These are phyloP conservation scores for Caenorhabditis zanzibari DNA, from an alignment of 2,888 invertebrate species.

Conservation along the genomic window DNA sequence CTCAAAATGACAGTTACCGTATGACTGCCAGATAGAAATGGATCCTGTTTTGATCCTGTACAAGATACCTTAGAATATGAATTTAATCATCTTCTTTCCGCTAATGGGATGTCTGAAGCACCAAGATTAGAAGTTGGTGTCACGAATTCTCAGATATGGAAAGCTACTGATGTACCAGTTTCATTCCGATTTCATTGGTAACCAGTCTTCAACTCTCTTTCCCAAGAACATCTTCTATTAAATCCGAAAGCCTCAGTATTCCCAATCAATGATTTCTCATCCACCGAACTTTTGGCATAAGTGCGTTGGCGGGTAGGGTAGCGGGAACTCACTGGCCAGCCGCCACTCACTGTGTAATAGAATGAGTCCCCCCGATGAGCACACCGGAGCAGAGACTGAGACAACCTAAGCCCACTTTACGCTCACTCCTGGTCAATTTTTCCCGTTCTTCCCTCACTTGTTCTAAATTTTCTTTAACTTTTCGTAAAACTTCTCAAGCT, in stretches of 20 bases:
- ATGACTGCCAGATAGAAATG: background rate
- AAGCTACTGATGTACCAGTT: too few species aligned
- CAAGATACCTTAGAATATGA: too few species aligned
- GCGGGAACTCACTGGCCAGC: constrained; percentile 34
- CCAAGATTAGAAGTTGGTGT: too few species aligned
- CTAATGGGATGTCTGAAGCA: too few species aligned
- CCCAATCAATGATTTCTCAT: constrained; percentile 13
- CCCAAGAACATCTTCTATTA: background rate
- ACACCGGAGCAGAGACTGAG: constrained; percentile 22
- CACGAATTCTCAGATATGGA: too few species aligned
- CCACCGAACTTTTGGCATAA: constrained; percentile 46
- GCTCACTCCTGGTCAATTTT: constrained; percentile 44
- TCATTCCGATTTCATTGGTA: too few species aligned
- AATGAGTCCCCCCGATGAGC: constrained; percentile 49
- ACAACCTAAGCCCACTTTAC: constrained; percentile 50
- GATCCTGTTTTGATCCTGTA: too few species aligned
- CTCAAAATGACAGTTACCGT: constrained; percentile 6
- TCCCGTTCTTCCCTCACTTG: constrained; percentile 32
- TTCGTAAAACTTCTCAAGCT: background rate
- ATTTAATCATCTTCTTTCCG: too few species aligned
- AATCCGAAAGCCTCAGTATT: background rate
- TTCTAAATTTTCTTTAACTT: background rate
- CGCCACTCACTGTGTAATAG: constrained; percentile 52
- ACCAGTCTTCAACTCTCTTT: too few species aligned
- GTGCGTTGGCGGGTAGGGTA: constrained; percentile 54